Conservation (phyloP, 2,113 vertebrate genomes). For the Dasyurus viverrinus region DNA sequence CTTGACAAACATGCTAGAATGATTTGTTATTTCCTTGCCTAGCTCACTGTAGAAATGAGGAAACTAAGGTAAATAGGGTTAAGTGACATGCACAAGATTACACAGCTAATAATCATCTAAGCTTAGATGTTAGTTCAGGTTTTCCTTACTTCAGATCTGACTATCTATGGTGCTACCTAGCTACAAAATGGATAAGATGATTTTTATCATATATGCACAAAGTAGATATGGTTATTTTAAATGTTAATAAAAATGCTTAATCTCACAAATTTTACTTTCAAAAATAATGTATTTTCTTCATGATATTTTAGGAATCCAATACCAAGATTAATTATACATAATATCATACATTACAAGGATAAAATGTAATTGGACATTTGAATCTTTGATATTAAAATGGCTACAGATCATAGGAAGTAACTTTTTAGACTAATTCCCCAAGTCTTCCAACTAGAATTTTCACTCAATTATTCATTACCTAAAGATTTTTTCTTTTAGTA, state of each 20-base stretch:
- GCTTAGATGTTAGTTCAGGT: neutral
- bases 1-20: neutral
- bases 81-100: neutral
- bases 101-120: neutral
- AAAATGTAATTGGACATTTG: neutral
- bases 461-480: neutral
- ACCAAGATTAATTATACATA: constrained; percentile 26
- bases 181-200: neutral
- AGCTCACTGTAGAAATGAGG: neutral
- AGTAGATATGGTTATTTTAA: constrained; percentile 23
- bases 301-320: constrained; percentile 40
- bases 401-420: too few relatives aligned
- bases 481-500: neutral
- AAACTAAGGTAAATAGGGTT: neutral
- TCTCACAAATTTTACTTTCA: constrained; percentile 20
- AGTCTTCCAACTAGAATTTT: neutral
- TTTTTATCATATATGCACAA: neutral
- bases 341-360: neutral
- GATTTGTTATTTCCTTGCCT: neutral
- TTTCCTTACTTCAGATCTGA: neutral
- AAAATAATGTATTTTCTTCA: constrained; percentile 17
- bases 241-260: constrained; percentile 35
- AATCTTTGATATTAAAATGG: neutral
- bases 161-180: neutral
- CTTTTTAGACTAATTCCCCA: neutral